Base-by-base conservation (phyloP, 1,140 invertebrate genomes). In the Epicauta chinensis region DNA sequence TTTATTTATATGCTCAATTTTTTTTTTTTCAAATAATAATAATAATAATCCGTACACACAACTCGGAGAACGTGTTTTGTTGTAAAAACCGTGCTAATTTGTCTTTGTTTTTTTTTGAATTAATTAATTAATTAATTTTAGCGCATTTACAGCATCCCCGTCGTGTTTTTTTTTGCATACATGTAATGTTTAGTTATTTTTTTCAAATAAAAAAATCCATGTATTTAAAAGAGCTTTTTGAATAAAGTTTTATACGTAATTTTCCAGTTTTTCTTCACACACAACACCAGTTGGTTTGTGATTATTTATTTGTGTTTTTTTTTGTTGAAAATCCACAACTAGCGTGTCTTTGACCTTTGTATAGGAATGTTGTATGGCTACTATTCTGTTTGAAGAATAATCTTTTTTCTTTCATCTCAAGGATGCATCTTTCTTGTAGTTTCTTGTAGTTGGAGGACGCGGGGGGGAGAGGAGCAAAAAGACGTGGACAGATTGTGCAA, bases 171-270 rank as follows among this genome's bases (percentile, higher is more conserved):
- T 17, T 15, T 46, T 16, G 16, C 13, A 23, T 30, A 40, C 16
- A 49, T 49, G 40, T 16, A 35, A n/a, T 14, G 39, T 55, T 49
- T 34, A n/a, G 12, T 34, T 34, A 34, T 39, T 39, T 50, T 49
- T 55, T 37, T n/a, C n/a, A n/a, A n/a, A n/a, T 7, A 7, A 7
- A 23, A 3, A 23, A 23, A 23, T 23, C 43, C 55, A 53, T 63
- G 61, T 63, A 60, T 65, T 63, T 55, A 41, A 59, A 62, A 63
- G 53, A n/a, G n/a, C n/a, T 55, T 63, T 64, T 7, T 60, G 46
- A 65, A 65, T 65, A 65, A 65, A 65, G 60, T 65, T 64, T 65
- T 63, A 62, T 64, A 65, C 58, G 60, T 65, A 60, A 15, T 17
- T 14, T 29, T n/a, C n/a, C 14, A n/a, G 9, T 39, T 10, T 16